Base-by-base conservation (phyloP, 2,113 vertebrate genomes). In the Diglossa brunneiventris region DNA sequence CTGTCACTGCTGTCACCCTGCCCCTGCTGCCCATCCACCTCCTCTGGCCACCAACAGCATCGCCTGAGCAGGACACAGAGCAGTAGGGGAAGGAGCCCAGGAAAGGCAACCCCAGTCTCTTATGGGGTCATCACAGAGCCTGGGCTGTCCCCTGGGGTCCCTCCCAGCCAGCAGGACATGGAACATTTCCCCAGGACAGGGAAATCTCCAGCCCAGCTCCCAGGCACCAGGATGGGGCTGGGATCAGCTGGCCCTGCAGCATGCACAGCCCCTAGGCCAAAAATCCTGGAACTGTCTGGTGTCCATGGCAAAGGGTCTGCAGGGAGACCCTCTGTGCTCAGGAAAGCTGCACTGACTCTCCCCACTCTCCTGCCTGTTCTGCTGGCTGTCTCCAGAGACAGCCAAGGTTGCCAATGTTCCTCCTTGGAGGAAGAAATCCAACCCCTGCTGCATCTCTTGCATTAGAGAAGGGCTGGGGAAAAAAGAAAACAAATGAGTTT, bases 11-110 rank as follows among this genome's bases (percentile, higher is more conserved):
- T 80, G 78, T 68, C 84, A 47, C 27, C 35, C 70, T 27, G 35
- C 10, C 27, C 0, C 0, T 2, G 37, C 64, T 52, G 31, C 3
- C 4, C 59, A 10, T 2, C 70, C n/a, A 37, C 28, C 63, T 13
- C 67, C 72, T 22, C 28, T 1, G 24, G 70, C 33, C 68, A 44
- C 68, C 9, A 50, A 4, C 33, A 59, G 49, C 64, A 50, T 22
- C 1, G 0, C 52, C 31, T 1, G 47, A 42, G 39, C 1, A 3
- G 52, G 41, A 22, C 62, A 26, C 18, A 7, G 70, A 1, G 46
- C 30, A 64, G 75, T 10, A 1, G 61, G 28, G 9, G 87, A 20
- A 52, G 50, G 27, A 93, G 12, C 23, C 24, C 50, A n/a, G 42
- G n/a, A 44, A n/a, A n/a, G 49, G 9, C 30, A 19, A 4, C 12